Evolutionary conservation across 2,888 invertebrate species (phyloP).

Genomic region (Agrotis ipsilon): DNA sequence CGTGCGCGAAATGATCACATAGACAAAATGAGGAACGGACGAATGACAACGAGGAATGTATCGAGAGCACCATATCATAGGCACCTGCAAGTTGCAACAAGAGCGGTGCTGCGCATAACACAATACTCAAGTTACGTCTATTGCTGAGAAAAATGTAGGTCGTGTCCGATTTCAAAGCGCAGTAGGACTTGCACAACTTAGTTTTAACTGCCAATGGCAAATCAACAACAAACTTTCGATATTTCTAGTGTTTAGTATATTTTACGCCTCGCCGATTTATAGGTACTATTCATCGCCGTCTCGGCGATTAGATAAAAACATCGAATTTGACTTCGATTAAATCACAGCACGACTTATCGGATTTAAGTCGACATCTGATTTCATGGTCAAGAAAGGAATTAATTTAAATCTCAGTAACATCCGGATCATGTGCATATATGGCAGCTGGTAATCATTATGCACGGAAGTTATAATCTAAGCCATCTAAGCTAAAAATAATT

Average conservation of each 20-base stretch:
- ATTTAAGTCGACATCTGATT: conserved; percentile 59
- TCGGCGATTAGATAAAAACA: conserved; percentile 68
- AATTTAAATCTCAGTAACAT: conserved; percentile 54
- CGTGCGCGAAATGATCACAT: conserved; percentile 33
- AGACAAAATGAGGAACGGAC: conserved; percentile 39
- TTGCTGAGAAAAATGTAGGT: conserved; percentile 85
- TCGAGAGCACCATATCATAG: conserved; percentile 25
- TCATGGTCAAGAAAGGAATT: conserved; percentile 62
- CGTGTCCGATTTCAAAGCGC: conserved; percentile 85
- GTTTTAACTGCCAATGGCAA: conserved; percentile 68
- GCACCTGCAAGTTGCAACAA: conserved; percentile 51
- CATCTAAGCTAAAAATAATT: conserved; percentile 27
- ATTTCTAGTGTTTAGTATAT: conserved; percentile 55
- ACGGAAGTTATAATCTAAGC: conserved; percentile 45
- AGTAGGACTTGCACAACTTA: conserved; percentile 80
- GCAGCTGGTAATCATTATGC: conserved; percentile 43
- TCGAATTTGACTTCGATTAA: conserved; percentile 66
- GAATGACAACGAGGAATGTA: conserved; percentile 50
- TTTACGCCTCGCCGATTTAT: conserved; percentile 32
- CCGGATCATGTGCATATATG: conserved; percentile 43
- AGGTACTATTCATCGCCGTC: conserved; percentile 23
- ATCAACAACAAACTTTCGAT: conserved; percentile 69
- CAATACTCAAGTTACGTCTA: conserved; percentile 81
- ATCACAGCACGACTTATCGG: conserved; percentile 64
- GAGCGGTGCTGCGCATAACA: conserved; percentile 71